phyloP scores from a whole-genome alignment of 1,140 invertebrate species.

The Chrysopa pallens region DNA sequence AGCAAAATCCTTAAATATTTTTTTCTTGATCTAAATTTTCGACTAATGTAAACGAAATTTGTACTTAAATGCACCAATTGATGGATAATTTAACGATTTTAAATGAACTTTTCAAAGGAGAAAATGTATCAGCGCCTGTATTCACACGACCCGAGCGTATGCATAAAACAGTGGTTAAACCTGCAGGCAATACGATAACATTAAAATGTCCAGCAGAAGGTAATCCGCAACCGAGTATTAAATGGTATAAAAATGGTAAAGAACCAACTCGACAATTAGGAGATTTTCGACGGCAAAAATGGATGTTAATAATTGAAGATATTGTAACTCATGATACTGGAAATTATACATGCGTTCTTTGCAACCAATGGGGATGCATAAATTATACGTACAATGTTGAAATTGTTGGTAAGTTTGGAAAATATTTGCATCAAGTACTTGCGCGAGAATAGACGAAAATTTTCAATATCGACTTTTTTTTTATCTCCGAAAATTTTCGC shows the following conservation, averaged over 20 bases:
- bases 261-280: conserved; percentile 22
- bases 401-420: conserved; percentile 44
- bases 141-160: conserved; percentile 15
- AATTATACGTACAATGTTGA: conserved; percentile 52
- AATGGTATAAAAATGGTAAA: conserved; percentile 35
- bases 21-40: too few species aligned
- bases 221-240: conserved; percentile 27
- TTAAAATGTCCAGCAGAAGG: conserved; percentile 12
- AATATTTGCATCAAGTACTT: too few species aligned
- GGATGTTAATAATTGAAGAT: conserved; percentile 53
- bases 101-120: too few species aligned
- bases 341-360: conserved; percentile 71
- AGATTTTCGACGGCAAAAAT: conserved; percentile 44
- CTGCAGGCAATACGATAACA: conserved; percentile 38
- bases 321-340: conserved; percentile 57
- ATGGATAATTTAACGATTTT: too few species aligned
- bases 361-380: conserved; percentile 60
- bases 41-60: too few species aligned
- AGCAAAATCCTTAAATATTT: too few species aligned
- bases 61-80: too few species aligned
- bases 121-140: background rate
- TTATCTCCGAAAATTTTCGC: too few species aligned
- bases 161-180: conserved; percentile 32
- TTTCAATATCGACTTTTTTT: too few species aligned
- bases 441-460: too few species aligned